Percentiles rank a stretch among this genome's conserved stretches.
phyloP scores from a whole-genome alignment of 2,113 vertebrate species.

The Ctenodactylus gundi region DNA sequence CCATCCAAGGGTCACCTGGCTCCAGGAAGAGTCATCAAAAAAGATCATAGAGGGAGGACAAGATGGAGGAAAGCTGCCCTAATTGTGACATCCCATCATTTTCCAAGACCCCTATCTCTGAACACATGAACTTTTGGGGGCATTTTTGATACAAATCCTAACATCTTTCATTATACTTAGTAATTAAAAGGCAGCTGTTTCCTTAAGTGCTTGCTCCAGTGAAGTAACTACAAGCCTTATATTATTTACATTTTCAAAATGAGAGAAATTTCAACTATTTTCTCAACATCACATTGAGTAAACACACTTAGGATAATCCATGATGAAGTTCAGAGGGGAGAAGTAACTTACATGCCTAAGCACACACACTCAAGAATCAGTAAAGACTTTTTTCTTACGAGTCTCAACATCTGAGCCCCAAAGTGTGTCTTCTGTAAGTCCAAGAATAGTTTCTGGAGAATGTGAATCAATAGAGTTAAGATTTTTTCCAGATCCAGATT shows the following conservation, averaged over 20 bases:
- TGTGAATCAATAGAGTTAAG: not conserved
- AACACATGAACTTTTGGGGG: not conserved
- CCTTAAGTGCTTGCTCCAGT: not conserved
- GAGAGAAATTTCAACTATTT: not conserved
- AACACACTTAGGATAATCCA: not conserved
- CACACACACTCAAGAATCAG: not conserved
- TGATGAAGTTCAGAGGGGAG: not conserved
- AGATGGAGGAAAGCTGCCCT: not conserved
- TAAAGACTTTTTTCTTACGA: not conserved
- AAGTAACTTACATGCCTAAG: not conserved
- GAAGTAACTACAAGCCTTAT: not conserved
- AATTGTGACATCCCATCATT: not conserved
- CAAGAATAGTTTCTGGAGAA: not conserved
- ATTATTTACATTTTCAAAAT: not conserved
- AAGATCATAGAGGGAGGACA: not conserved
- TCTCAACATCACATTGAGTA: not conserved
- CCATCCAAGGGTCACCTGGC: not conserved
- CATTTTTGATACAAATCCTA: not conserved
- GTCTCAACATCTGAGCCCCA: not conserved
- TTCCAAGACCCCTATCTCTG: not conserved
- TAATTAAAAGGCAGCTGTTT: not conserved
- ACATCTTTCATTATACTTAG: not conserved
- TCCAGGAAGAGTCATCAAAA: not conserved
- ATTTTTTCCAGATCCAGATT: not conserved
- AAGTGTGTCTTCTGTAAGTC: not conserved